Conservation (phyloP, 2,113 vertebrate genomes). For the Dasyprocta punctata region DNA sequence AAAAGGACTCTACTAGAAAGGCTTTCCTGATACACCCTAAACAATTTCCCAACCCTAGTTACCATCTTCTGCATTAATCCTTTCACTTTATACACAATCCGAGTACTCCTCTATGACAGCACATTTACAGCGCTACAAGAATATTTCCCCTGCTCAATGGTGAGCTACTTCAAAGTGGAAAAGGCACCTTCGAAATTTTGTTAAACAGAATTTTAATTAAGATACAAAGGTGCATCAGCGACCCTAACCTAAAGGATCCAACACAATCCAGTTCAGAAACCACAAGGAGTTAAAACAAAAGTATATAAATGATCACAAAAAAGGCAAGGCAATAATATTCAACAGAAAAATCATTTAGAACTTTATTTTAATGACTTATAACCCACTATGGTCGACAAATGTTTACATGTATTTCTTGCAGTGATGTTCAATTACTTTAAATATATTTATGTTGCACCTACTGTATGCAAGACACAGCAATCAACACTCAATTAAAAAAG, state of each 20-base stretch:
- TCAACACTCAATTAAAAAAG: not conserved
- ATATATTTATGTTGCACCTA: conserved; percentile 3
- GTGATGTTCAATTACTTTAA: not conserved
- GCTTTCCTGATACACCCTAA: not conserved
- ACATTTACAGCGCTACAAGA: not conserved
- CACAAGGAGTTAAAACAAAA: not conserved
- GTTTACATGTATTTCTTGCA: not conserved
- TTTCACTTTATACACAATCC: not conserved
- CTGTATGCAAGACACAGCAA: not conserved
- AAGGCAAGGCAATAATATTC: conserved; percentile 1
- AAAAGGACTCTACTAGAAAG: not conserved
- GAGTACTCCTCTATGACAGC: not conserved
- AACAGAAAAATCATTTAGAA: conserved; percentile 27
- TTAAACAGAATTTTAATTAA: conserved; percentile 44
- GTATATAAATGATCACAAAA: not conserved
- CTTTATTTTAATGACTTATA: conserved; percentile 39
- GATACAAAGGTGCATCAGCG: not conserved
- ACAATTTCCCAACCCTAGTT: not conserved
- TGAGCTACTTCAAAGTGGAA: not conserved
- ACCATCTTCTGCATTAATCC: not conserved
- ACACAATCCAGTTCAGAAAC: conserved; percentile 44
- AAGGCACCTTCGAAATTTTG: not conserved
- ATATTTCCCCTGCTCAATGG: not conserved
- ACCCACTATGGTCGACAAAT: conserved; percentile 30
- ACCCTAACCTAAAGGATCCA: conserved; percentile 3